These are phyloP conservation scores for Agrotis segetum DNA, from an alignment of 2,888 invertebrate genomes.

Conservation along the genomic window DNA sequence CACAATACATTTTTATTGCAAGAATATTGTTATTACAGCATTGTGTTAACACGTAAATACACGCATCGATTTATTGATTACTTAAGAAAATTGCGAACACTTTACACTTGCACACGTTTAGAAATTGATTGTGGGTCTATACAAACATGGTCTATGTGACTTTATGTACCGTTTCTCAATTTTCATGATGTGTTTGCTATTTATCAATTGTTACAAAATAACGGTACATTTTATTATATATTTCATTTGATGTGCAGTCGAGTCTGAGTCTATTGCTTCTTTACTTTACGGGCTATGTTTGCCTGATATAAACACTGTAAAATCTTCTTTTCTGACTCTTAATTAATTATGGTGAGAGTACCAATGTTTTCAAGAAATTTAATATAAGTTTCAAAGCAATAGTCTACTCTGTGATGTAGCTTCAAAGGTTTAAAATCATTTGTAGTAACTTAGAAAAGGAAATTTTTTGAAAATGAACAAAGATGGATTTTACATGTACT, in stretches of 20 bases:
- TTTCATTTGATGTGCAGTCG: neutral
- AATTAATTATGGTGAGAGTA: too few relatives aligned
- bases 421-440: too few relatives aligned
- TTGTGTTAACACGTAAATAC: conserved; percentile 32
- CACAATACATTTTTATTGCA: conserved; percentile 36
- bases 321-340: neutral
- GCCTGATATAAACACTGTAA: neutral
- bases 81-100: conserved; percentile 18
- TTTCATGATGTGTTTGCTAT: neutral
- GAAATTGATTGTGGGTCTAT: conserved; percentile 2
- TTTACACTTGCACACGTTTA: neutral
- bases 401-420: too few relatives aligned
- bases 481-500: neutral
- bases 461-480: neutral
- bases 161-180: neutral
- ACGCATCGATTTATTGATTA: conserved; percentile 32
- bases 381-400: too few relatives aligned
- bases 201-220: neutral
- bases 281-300: neutral
- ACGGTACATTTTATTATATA: neutral
- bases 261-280: neutral
- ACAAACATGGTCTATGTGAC: neutral
- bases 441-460: too few relatives aligned
- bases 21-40: conserved; percentile 36
- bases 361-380: neutral